Base-by-base conservation (phyloP, 2,888 invertebrate species). In the Lasius fuliginosus region DNA sequence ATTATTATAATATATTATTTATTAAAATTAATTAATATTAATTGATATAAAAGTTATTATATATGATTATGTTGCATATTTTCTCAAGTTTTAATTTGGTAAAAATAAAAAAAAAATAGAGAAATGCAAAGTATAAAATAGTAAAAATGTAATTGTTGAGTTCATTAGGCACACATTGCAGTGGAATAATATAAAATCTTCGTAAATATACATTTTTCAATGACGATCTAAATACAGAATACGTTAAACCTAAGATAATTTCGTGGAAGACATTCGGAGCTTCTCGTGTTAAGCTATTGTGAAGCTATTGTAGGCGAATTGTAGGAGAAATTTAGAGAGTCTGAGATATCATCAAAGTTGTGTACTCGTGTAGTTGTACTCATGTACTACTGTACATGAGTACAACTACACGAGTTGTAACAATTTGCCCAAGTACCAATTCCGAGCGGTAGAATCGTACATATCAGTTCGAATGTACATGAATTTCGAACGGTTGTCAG, bases 1-100 rank as follows among this genome's bases (percentile, higher is more conserved):
- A 30, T 15, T 65, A 36, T 64, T 11, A 6, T 62, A 23, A 12
- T 5, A n/a, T n/a, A 2, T 46, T 46, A 46, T n/a, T 53, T n/a
- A n/a, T 53, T n/a, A 53, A 53, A 58, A 58, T 23, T 58, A 58
- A 58, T 58, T 49, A 49, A 49, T 71, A 56, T 56, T n/a, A 73
- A 56, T 73, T 58, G 40, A 58, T 27, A 3, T 30, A 18, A 40
- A 53, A 46, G 5, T 46, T 53, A 53, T 53, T n/a, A 8, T 2
- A 49, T 49, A 49, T 49, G 6, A 49, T 18, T 49, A 18, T 49
- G 49, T 49, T 49, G 49, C n/a, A 53, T n/a, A 53, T 53, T 53
- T 53, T 53, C 6, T 53, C 18, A 49, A 18, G 6, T 6, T 53
- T 53, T 36, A 36, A 8, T n/a, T n/a, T 49, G 18, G 6, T 8